Evolutionary conservation across 2,888 invertebrate species (phyloP).

Genomic region (Tricholauxania praeusta): DNA sequence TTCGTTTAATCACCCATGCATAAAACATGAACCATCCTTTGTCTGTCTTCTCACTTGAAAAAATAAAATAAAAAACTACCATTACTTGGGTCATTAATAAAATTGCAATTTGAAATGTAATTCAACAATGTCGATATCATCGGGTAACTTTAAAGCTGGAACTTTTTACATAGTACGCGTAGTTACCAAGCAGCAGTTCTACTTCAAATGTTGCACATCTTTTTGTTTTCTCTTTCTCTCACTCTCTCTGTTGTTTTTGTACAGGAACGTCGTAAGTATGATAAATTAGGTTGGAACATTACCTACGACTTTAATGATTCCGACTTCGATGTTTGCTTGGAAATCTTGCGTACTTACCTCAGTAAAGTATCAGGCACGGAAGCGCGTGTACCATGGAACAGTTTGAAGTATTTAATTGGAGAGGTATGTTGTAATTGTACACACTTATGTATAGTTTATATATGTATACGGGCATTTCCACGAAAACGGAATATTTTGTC

Average conservation of each 20-base stretch:
- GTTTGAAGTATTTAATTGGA: slow-evolving; percentile 91
- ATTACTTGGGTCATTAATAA: no score
- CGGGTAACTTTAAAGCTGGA: no score
- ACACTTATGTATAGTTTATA: neutral
- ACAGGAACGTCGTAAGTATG: slow-evolving; percentile 90
- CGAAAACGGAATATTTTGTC: no score
- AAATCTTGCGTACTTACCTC: slow-evolving; percentile 87
- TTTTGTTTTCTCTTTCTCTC: neutral
- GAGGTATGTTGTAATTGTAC: slow-evolving; percentile 72
- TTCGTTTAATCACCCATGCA: no score
- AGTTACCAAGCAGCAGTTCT: neutral
- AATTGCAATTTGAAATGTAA: neutral
- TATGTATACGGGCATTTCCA: no score
- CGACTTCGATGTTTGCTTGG: slow-evolving; percentile 89
- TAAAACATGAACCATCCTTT: no score
- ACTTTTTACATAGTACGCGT: no score
- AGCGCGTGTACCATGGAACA: slow-evolving; percentile 85
- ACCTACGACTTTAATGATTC: slow-evolving; percentile 94
- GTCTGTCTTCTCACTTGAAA: no score
- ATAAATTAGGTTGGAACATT: slow-evolving; percentile 96
- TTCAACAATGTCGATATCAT: neutral
- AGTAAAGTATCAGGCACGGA: slow-evolving; percentile 73
- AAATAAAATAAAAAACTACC: no score
- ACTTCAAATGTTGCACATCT: neutral
- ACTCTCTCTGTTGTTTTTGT: slow-evolving; percentile 4